Base-by-base conservation (phyloP, 1,140 invertebrate species). In the Formica selysi region DNA sequence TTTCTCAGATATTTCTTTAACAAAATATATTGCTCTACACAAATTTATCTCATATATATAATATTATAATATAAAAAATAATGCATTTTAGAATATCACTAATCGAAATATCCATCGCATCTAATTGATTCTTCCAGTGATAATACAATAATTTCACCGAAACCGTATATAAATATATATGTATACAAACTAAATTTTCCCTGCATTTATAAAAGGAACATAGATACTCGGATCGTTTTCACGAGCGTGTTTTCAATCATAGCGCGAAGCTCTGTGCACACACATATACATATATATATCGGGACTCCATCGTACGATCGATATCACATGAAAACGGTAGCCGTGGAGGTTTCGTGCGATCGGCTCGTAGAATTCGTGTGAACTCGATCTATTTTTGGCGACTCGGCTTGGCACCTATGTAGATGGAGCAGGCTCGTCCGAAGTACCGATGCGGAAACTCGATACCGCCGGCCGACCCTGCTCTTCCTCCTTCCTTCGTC, bases 331-430 rank as follows among this genome's bases (percentile, higher is more conserved):
- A 51, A 61, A 84, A 86, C 64, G 87, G 78, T 85, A 61, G 86
- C 61, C 78, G 48, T 16, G 59, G 67, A 71, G 74, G 48, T 90
- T 93, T 91, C 93, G 93, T 94, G 93, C 91, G 91, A 91, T 86
- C 87, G 73, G 90, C 90, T 91, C 92, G 87, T 92, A 87, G 83
- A 90, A 83, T 86, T 84, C 92, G 92, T 76, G 92, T 90, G 90
- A 93, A 93, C 91, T 90, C 92, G 89, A 93, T 93, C 93, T 91
- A 92, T 91, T 93, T 92, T 89, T 85, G 62, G 81, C 85, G 85
- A 88, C 88, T 85, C 62, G 83, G 26, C 88, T 74, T 16, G 87
- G 84, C 89, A 91, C 90, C 89, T 85, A 80, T 61, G 86, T 88
- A 80, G 81, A 90, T 86, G 88, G 71, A 88, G 87, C 62, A 76